Base-by-base conservation (phyloP, 1,140 invertebrate species). In the Pectinophora gossypiella region DNA sequence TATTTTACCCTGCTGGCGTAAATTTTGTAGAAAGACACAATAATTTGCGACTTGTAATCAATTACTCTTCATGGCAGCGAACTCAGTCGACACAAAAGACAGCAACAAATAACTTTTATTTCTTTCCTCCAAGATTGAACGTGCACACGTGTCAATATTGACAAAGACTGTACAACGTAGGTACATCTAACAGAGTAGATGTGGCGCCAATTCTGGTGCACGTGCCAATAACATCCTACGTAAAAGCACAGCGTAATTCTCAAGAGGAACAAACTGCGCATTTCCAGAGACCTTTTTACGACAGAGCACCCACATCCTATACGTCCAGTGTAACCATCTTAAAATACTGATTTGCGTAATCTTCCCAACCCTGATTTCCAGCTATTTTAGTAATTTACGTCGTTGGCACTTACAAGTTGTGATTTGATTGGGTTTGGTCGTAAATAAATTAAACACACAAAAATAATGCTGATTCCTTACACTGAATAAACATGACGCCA, bases 341-440 rank as follows among this genome's bases (percentile, higher is more conserved):
- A 69, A 64, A 68, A 72, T 66, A 65, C 44, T 55, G 47, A 67
- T 59, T 57, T 66, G 66, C 67, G 67, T 68, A 72, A 72, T 67
- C 54, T 47, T 56, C 55, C 19, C 42, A 70, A 65, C 47, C 22
- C 40, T 20, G 48, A 51, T 71, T 72, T 74, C 61, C 65, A 70
- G 74, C 68, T 73, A 78, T 79, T 82, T 84, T 66, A 43, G 65
- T 66, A 61, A 68, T 78, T 72, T 77, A 73, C 81, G 79, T 73
- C 71, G 64, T 81, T 83, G 78, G 78, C 78, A 77, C 59, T 56
- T 54, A 52, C 22, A 51, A 40, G 36, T n/a, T 60, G 54, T 58
- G 65, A 65, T 69, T 62, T 64, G 56, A 73, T 58, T 61, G 44
- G 46, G 27, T n/a, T n/a, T 47, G 43, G 50, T 51, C 47, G 53